Evolutionary conservation across 2,113 vertebrate genomes (phyloP), one percentile per base, ranked within the genome.

Genomic region (Platysternon megacephalum): DNA sequence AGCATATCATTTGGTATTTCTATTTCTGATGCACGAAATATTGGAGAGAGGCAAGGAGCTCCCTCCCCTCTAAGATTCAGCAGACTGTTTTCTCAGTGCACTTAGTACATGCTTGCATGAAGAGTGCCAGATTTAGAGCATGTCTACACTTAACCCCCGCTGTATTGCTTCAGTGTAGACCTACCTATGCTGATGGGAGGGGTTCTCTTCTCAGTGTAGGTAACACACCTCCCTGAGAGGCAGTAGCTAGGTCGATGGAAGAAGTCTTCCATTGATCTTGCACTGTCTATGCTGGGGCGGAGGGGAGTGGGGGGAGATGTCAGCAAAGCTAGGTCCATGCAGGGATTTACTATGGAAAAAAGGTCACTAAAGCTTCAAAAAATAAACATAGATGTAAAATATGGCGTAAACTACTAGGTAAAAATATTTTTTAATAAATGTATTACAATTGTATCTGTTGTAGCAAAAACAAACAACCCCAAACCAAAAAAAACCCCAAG

Each of bases 21-120:
- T 72, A 39, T 94, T 19, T n/a, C 51, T 42, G 12, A 12, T 90
- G 72, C 61, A 82, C 22, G 28, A 1, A 3, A 61, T 56, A 92
- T 79, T 72, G 91, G 92, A 93, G 86, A 42, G 42, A 91, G 35
- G 65, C 90, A 95, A 82, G 81, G 96, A 95, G 74, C 86, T 89
- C 42, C 83, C 56, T 94, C 81, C 89, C 91, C 85, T 87, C 74
- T 29, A 28, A 92, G 94, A 89, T 83, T 86, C 89, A 93, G 56
- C 82, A 94, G 46, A 86, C 92, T 49, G 81, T 81, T n/a, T 58
- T 94, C 85, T 82, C 51, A 78, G 82, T 80, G 93, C 61, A 80
- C 90, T 74, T 53, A 92, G 93, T 88, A 91, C 93, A 95, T 91
- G 88, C 78, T 93, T 95, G 83, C 92, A 85, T 21, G 65, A 87